These are phyloP conservation scores for Napeogenes inachia DNA, from an alignment of 2,888 invertebrate species.

Conservation along the genomic window DNA sequence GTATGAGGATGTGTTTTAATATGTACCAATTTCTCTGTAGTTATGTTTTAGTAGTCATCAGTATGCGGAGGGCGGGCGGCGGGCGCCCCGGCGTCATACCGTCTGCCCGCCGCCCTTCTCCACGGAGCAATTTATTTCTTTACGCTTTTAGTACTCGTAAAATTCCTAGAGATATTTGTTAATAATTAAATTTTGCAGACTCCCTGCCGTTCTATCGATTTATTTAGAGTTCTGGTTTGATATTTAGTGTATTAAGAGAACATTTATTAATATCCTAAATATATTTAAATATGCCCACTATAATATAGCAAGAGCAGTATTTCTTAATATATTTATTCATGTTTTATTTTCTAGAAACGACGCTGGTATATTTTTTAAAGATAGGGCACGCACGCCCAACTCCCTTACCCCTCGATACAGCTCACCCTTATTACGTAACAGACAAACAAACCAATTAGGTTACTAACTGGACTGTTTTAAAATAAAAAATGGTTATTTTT, in stretches of 20 bases:
- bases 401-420: constrained; percentile 53
- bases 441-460: constrained; percentile 41
- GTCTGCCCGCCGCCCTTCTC: constrained; percentile 49
- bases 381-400: constrained; percentile 68
- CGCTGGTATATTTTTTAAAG: constrained; percentile 34
- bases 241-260: too few relatives aligned
- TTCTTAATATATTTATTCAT: not conserved
- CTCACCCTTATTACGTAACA: constrained; percentile 49
- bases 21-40: constrained; percentile 36
- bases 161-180: constrained; percentile 16
- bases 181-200: constrained; percentile 17
- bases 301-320: too few relatives aligned
- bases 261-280: too few relatives aligned
- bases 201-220: too few relatives aligned
- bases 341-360: constrained; percentile 6
- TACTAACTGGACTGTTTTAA: constrained; percentile 8
- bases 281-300: too few relatives aligned
- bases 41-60: constrained; percentile 52
- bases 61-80: constrained; percentile 41
- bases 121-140: constrained; percentile 39
- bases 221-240: too few relatives aligned
- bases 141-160: constrained; percentile 33
- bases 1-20: constrained; percentile 35
- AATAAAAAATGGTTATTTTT: not conserved
- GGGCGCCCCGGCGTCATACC: constrained; percentile 51